Base-by-base conservation (phyloP, 2,797 vertebrate genomes). In the Fratercula arctica region DNA sequence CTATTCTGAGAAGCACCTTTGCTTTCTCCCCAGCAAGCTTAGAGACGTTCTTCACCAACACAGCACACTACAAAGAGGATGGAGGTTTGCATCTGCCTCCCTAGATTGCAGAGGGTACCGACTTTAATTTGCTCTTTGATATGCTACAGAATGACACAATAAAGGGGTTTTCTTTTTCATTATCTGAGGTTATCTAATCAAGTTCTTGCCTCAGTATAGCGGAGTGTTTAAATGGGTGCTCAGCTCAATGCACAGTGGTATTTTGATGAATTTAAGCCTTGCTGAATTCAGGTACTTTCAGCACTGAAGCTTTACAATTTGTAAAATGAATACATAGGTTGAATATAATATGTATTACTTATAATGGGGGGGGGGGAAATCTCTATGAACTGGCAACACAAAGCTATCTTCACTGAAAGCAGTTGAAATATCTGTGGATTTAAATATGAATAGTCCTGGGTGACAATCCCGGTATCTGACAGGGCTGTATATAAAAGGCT, bases 281-380 rank as follows among this genome's bases (percentile, higher is more conserved):
- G 26, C 43, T 63, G 43, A 80, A 56, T 87, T 69, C 33, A 39
- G 26, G 33, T 77, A 24, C 43, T 85, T 77, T 4, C 18, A 70
- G 48, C 33, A 46, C 64, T 51, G 63, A 77, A 70, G 56, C 31
- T 91, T 84, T 72, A 31, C 0, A 1, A 51, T 68, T 57, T 68
- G 25, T 63, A 45, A 75, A 94, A n/a, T 57, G 78, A 85, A 86
- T 33, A 28, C 4, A 3, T 29, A 33, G 12, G 18, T 68, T 89
- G 41, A 81, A 68, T 56, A 25, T 45, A 86, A 48, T 45, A 28
- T 6, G 3, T 45, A 45, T 82, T 77, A 33, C 60, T 75, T 61
- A 14, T 1, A 45, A 18, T 9, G 2, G 17, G 20, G 25, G 23
- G 9, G 2, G 0, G 4, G 10, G 0, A 12, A 20, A 20, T 51